Evolutionary conservation across 2,888 invertebrate genomes (phyloP), one percentile per base, ranked within the genome.

Genomic region (Baronia brevicornis): DNA sequence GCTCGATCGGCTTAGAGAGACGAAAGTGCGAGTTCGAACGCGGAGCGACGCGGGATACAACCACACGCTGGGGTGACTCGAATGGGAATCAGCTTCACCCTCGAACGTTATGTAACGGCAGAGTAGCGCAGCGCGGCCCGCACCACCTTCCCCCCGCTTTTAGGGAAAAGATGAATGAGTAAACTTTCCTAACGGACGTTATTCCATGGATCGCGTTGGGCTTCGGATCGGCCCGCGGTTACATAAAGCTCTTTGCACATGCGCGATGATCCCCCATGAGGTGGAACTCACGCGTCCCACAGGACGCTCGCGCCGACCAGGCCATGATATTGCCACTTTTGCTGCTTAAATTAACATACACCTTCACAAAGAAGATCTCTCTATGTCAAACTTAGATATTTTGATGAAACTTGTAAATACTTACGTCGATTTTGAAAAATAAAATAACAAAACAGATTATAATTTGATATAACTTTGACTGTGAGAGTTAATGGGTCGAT

Each of bases 131-230:
- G 65, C 70, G 60, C 66, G 30, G 21, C 31, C 48, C 73, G 70
- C 14, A 15, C 28, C 34, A 28, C 24, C 28, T 8, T 43, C 74
- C 39, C 77, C 74, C 74, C 77, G 59, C 69, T 62, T 71, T 77
- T 69, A 65, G 69, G 74, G 73, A 77, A 82, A 80, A 78, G 79
- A 82, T 80, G 80, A 82, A 80, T 82, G 80, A 73, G 73, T 50
- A 72, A 82, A 80, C 70, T 82, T 82, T 77, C 71, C 72, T 69
- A 71, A 70, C 72, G 71, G 73, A 73, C 75, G 64, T 58, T 65
- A 68, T 68, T 60, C 73, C 75, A 73, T 71, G 70, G 74, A 72
- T 74, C 68, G 68, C 60, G 56, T 57, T 62, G 44, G 60, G 53
- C 60, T 68, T 70, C 49, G 49, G 64, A 63, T 67, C 62, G 57